Percentiles rank a stretch among this genome's conserved stretches.
Evolutionary conservation across 2,888 invertebrate species (phyloP).

Genomic region (Troides helena): DNA sequence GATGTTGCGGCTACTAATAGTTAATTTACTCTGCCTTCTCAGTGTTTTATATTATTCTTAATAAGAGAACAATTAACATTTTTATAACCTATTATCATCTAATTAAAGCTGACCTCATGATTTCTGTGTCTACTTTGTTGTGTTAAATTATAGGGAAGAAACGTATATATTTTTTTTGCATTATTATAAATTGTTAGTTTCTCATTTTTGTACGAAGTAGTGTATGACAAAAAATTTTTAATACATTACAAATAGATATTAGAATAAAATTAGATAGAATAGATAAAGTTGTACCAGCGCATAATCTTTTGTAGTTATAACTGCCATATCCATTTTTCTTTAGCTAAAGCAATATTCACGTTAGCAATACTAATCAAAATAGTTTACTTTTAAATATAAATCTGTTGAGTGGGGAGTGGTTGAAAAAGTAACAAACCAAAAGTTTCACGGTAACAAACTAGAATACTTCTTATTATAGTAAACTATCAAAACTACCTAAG

Average conservation of each 20-base stretch:
- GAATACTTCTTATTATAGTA: background rate
- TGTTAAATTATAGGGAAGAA: background rate
- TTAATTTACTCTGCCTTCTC: background rate
- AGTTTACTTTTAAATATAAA: background rate
- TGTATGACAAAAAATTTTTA: too few species aligned
- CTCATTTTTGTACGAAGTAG: too few species aligned
- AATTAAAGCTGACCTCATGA: background rate
- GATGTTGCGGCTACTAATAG: background rate
- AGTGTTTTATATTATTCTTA: background rate
- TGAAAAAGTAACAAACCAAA: background rate
- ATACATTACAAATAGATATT: too few species aligned
- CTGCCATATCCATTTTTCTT: too few species aligned
- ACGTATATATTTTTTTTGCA: background rate
- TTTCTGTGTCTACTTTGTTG: background rate
- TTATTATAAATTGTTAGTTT: background rate
- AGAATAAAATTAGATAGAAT: too few species aligned
- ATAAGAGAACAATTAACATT: conserved; percentile 1
- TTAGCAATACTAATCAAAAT: too few species aligned
- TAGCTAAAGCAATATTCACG: too few species aligned
- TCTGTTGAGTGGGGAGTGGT: background rate
- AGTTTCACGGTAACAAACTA: background rate
- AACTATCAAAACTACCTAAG: background rate
- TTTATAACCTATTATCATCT: background rate
- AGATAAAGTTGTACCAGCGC: too few species aligned
- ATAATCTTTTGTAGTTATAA: too few species aligned